Evolutionary conservation across 2,797 vertebrate genomes (phyloP).

Genomic region (Alectoris magna): DNA sequence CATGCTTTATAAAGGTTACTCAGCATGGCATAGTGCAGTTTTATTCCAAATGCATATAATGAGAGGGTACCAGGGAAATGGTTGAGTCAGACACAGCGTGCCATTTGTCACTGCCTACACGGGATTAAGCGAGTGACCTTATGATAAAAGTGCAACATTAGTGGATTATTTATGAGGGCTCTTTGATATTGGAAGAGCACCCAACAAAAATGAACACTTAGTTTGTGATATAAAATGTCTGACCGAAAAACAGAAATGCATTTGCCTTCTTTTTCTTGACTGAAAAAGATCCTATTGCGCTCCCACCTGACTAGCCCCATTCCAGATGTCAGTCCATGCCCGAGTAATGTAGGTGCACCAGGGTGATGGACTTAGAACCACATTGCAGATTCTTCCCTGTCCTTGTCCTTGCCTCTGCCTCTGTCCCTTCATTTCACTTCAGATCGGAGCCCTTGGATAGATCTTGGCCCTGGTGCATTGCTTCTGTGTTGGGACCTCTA

Average conservation of each 20-base stretch:
- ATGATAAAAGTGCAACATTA: constrained; percentile 8
- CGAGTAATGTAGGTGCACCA: neutral
- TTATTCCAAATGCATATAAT: constrained; percentile 35
- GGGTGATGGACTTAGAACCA: neutral
- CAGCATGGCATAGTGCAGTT: constrained; percentile 8
- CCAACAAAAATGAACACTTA: neutral
- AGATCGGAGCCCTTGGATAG: neutral
- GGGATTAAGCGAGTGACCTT: constrained; percentile 29
- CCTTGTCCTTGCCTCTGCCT: neutral
- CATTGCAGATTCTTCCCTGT: neutral
- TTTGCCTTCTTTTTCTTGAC: neutral
- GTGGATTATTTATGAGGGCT: neutral
- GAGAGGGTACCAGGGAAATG: neutral
- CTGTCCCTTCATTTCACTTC: neutral
- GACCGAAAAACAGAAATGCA: neutral
- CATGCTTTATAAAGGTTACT: neutral
- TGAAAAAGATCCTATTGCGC: neutral
- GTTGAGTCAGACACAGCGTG: constrained; percentile 48
- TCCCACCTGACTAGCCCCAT: neutral
- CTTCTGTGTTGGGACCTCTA: neutral
- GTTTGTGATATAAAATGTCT: neutral
- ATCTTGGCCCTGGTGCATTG: neutral
- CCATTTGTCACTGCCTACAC: neutral
- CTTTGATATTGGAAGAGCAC: neutral
- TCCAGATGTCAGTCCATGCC: neutral